Evolutionary conservation across 2,797 vertebrate species (phyloP), one percentile per base, ranked within the genome.

Genomic region (Microctenopoma lineatum): DNA sequence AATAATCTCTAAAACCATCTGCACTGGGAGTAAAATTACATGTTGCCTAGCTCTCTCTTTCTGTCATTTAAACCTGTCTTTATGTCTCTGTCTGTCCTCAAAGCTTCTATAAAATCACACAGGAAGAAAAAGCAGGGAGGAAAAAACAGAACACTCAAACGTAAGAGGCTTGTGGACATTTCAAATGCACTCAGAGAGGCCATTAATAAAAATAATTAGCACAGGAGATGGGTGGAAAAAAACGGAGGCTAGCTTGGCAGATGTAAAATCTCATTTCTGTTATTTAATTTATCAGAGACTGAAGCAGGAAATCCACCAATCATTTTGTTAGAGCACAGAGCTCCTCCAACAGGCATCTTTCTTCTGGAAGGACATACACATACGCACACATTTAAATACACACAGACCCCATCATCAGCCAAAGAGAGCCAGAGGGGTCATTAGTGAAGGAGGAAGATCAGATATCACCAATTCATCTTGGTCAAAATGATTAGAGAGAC

Each of bases 161-260:
- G 38, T 67, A 80, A 89, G 87, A 87, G 84, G 84, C 85, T 83
- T 69, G 89, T 79, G 83, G 80, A 88, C 83, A 85, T 90, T 87
- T 92, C 85, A 81, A 90, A 89, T 89, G 83, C 86, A 90, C 91
- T 90, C 81, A 79, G 80, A 84, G 77, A 92, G 79, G 79, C 84
- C 90, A 93, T 93, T 93, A 87, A 93, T 90, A 92, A 89, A 92
- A 89, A 89, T 84, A 90, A 92, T 92, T 92, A 92, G 88, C 79
- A 34, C 39, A 70, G 75, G 78, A 83, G 88, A 89, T 87, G 85
- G 83, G 76, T n/a, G 78, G 64, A 59, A 48, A 63, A 76, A 63
- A 72, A 62, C 52, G 18, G 59, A 39, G 89, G 79, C 77, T 64
- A 4, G 85, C 78, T 73, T 85, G 87, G 86, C 90, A 89, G 90